These are phyloP conservation scores for Peucedramus taeniatus DNA, from an alignment of 2,113 vertebrate species.

Conservation along the genomic window DNA sequence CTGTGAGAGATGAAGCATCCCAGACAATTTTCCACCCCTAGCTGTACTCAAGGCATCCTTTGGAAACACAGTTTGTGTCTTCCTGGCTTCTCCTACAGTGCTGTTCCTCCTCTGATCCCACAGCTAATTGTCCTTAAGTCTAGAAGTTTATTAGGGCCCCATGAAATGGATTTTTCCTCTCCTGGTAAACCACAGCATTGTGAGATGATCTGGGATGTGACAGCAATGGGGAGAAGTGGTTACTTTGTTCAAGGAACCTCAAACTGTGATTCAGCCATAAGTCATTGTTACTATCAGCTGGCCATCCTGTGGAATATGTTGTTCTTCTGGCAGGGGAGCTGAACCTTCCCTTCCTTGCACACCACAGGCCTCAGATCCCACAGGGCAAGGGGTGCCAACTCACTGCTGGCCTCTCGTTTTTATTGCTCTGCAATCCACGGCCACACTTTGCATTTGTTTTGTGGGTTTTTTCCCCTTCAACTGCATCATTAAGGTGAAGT, in stretches of 20 bases:
- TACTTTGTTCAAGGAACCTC: background rate
- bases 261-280: background rate
- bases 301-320: background rate
- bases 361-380: background rate
- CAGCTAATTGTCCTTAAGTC: background rate
- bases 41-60: background rate
- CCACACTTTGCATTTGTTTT: background rate
- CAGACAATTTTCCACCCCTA: background rate
- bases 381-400: background rate
- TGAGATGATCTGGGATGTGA: background rate
- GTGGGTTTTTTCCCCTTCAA: background rate
- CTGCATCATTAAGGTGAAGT: background rate
- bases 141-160: background rate
- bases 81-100: background rate
- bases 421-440: background rate
- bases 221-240: background rate
- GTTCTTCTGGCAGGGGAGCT: background rate
- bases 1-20: background rate
- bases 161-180: background rate
- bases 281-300: rapidly evolving
- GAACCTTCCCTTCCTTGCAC: background rate
- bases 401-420: background rate
- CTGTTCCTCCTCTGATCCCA: background rate
- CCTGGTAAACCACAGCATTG: background rate
- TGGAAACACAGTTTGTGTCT: background rate